Evolutionary conservation across 2,113 vertebrate species (phyloP).

Genomic region (Mesoclemmys tuberculata): DNA sequence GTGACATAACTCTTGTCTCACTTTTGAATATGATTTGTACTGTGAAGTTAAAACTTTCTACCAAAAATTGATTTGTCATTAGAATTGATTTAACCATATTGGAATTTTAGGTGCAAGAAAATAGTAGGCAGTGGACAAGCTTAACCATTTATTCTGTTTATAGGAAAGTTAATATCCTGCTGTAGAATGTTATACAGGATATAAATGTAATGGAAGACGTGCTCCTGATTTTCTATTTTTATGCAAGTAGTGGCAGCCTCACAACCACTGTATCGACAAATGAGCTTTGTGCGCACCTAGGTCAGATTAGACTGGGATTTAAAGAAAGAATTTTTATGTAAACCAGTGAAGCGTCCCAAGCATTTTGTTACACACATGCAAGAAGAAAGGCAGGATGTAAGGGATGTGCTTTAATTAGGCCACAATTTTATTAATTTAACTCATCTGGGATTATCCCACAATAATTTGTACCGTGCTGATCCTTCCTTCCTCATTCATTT

Average conservation of each 20-base stretch:
- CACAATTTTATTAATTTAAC: too few species aligned
- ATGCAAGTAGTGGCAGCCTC: not conserved
- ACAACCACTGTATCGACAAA: not conserved
- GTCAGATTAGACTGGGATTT: not conserved
- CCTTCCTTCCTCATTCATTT: not conserved
- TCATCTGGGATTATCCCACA: too few species aligned
- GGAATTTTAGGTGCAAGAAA: not conserved
- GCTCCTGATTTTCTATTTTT: not conserved
- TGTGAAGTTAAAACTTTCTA: not conserved
- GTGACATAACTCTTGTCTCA: not conserved
- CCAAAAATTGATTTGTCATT: not conserved
- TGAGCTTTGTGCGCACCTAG: accelerated
- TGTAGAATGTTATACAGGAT: not conserved
- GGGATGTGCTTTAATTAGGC: too few species aligned
- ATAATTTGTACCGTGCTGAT: not conserved
- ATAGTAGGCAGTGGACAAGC: not conserved
- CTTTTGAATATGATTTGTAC: not conserved
- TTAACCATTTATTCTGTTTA: not conserved
- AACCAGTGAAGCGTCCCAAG: too few species aligned
- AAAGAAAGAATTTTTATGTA: not conserved
- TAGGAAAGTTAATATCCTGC: not conserved
- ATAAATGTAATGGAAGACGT: not conserved
- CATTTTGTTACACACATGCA: too few species aligned
- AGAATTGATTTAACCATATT: not conserved
- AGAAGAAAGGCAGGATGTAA: too few species aligned